A percentile compares a stretch with the other conserved stretches of the same genome.
Evolutionary conservation across 2,113 vertebrate genomes (phyloP).

Genomic region (Otus sunia): DNA sequence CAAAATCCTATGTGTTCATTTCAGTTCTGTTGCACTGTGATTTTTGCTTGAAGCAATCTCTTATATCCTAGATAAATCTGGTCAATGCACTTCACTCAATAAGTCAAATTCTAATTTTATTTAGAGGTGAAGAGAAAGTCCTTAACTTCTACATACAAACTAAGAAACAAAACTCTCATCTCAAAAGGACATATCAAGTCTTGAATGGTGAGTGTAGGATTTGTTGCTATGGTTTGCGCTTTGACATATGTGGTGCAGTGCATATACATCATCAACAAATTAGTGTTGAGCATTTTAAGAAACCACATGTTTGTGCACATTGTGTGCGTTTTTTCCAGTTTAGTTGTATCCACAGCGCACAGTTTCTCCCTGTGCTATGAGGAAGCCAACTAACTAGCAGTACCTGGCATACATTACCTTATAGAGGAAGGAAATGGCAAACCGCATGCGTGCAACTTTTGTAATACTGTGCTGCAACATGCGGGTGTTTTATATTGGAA

Average conservation of each 20-base stretch:
- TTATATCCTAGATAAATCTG: neutral
- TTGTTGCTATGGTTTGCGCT: neutral
- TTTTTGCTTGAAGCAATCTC: neutral
- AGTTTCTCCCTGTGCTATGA: neutral
- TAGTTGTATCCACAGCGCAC: neutral
- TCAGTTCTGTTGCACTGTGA: neutral
- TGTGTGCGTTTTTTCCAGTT: neutral
- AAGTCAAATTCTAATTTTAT: neutral
- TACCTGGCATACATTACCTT: neutral
- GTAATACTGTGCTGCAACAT: neutral
- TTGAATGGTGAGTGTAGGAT: neutral
- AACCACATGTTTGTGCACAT: accelerated
- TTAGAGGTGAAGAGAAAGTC: neutral
- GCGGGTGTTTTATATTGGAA: neutral
- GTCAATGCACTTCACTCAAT: neutral
- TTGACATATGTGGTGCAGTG: neutral
- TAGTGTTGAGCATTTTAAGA: neutral
- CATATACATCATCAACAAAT: neutral
- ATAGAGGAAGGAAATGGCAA: neutral
- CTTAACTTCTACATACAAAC: neutral
- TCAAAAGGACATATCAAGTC: neutral
- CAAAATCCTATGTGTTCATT: neutral
- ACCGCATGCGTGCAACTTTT: neutral
- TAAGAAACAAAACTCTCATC: neutral
- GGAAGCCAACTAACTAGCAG: neutral